Evolutionary conservation across 2,888 invertebrate species (phyloP).

Genomic region (Empis livida): DNA sequence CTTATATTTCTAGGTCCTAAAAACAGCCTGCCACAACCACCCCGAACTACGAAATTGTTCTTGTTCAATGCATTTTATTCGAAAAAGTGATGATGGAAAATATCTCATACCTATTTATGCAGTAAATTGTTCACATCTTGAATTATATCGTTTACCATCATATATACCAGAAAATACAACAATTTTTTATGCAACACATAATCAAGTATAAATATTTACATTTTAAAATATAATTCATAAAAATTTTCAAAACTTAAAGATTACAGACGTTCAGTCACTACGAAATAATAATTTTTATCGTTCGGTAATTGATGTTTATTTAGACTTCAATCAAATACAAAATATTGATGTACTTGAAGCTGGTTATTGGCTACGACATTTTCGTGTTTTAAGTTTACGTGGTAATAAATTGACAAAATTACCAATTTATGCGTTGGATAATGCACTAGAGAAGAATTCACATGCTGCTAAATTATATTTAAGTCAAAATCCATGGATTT

Average conservation of each 20-base stretch:
- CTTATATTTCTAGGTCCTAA: slow-evolving; percentile 17
- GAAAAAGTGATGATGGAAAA: slow-evolving; percentile 19
- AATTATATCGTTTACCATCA: slow-evolving; percentile 26
- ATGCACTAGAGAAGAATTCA: slow-evolving; percentile 58
- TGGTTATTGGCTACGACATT: slow-evolving; percentile 62
- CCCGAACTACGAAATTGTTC: slow-evolving; percentile 29
- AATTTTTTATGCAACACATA: slow-evolving; percentile 28
- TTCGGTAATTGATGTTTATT: slow-evolving; percentile 55
- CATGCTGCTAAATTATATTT: slow-evolving; percentile 56
- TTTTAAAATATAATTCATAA: neutral
- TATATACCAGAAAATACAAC: slow-evolving; percentile 33
- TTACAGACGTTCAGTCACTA: slow-evolving; percentile 54
- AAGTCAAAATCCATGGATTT: slow-evolving; percentile 70
- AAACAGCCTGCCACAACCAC: slow-evolving; percentile 27
- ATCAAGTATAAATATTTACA: slow-evolving; percentile 23
- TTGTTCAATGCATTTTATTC: slow-evolving; percentile 31
- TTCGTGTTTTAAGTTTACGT: slow-evolving; percentile 62
- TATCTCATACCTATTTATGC: slow-evolving; percentile 30
- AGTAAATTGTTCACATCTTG: slow-evolving; percentile 30
- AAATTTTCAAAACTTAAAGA: slow-evolving; percentile 34
- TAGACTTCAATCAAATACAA: slow-evolving; percentile 62
- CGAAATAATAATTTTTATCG: slow-evolving; percentile 52
- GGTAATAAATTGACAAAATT: slow-evolving; percentile 60
- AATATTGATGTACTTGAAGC: slow-evolving; percentile 58
- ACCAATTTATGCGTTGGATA: slow-evolving; percentile 68